A percentile compares a stretch with the other conserved stretches of the same genome.
phyloP scores from a whole-genome alignment of 1,140 invertebrate genomes.

The Bursaphelenchus mucronatus region DNA sequence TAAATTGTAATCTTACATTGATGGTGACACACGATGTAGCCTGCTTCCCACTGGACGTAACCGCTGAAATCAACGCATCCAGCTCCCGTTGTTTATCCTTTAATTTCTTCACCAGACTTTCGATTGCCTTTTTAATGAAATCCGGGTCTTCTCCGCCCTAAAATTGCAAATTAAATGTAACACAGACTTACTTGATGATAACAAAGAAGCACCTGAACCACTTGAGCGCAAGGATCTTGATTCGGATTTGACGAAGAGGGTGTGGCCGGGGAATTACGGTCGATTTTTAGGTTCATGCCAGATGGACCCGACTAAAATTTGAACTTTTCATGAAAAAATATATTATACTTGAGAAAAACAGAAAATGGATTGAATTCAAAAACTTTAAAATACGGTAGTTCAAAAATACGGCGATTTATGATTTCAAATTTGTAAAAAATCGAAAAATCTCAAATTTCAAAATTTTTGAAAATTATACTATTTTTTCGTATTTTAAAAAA shows the following conservation, averaged over 20 bases:
- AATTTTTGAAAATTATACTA: no score
- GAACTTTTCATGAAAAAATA: no score
- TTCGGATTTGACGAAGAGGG: slow-evolving; percentile 20
- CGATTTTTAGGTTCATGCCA: no score
- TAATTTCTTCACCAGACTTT: slow-evolving; percentile 49
- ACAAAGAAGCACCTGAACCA: slow-evolving; percentile 48
- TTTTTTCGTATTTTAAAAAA: no score
- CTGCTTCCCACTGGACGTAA: slow-evolving; percentile 94
- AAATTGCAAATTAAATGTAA: slow-evolving; percentile 11
- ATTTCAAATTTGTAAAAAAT: no score
- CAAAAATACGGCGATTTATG: no score
- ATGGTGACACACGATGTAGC: slow-evolving; percentile 98
- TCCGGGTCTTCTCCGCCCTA: slow-evolving; percentile 49
- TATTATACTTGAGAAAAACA: no score
- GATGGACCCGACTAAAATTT: no score
- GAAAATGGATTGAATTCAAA: no score
- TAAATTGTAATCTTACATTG: slow-evolving; percentile 61
- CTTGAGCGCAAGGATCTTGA: slow-evolving; percentile 47
- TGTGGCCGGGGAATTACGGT: no score
- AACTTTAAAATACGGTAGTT: no score
- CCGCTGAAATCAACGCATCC: slow-evolving; percentile 94
- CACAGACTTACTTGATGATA: slow-evolving; percentile 38
- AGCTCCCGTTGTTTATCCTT: slow-evolving; percentile 87
- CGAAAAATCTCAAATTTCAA: no score
- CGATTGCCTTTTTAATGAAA: slow-evolving; percentile 47